These are phyloP conservation scores for Leptodactylus fuscus DNA, from an alignment of 2,113 vertebrate species.

Conservation along the genomic window DNA sequence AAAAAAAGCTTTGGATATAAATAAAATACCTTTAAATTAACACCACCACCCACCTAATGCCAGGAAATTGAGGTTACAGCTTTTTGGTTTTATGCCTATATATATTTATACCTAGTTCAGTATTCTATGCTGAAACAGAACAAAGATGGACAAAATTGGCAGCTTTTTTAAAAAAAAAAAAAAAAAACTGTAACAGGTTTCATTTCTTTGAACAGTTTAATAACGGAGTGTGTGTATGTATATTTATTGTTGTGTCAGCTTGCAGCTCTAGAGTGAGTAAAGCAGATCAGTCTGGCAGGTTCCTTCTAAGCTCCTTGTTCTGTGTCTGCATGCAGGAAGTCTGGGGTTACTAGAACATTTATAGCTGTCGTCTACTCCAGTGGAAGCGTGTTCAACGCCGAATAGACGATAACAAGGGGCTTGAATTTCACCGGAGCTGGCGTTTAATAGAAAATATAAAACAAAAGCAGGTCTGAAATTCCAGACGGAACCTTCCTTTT, in stretches of 20 bases:
- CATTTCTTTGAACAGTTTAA: conserved; percentile 55
- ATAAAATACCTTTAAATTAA: conserved; percentile 40
- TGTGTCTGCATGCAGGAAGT: conserved; percentile 30
- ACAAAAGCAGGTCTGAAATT: conserved; percentile 55
- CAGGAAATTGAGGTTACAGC: background rate
- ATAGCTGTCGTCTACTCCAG: background rate
- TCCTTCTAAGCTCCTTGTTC: conserved; percentile 42
- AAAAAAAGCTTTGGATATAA: conserved; percentile 14
- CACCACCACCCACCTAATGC: conserved; percentile 11
- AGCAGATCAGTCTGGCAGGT: conserved; percentile 15
- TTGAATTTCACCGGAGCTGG: conserved; percentile 38
- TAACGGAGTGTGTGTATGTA: conserved; percentile 56
- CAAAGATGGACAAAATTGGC: background rate
- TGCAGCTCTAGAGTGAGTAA: conserved; percentile 47
- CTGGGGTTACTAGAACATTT: background rate
- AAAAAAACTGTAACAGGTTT: conserved; percentile 4
- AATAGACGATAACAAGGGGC: conserved; percentile 24
- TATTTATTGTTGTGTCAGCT: conserved; percentile 63
- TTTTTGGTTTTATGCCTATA: conserved; percentile 15
- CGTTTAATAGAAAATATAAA: conserved; percentile 60
- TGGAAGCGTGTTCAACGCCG: background rate
- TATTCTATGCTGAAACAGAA: background rate
- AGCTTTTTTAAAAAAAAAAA: too few relatives aligned
- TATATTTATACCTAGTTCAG: background rate
- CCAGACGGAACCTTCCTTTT: background rate